phyloP scores from a whole-genome alignment of 2,888 invertebrate genomes.

The Pegoplata infirma region DNA sequence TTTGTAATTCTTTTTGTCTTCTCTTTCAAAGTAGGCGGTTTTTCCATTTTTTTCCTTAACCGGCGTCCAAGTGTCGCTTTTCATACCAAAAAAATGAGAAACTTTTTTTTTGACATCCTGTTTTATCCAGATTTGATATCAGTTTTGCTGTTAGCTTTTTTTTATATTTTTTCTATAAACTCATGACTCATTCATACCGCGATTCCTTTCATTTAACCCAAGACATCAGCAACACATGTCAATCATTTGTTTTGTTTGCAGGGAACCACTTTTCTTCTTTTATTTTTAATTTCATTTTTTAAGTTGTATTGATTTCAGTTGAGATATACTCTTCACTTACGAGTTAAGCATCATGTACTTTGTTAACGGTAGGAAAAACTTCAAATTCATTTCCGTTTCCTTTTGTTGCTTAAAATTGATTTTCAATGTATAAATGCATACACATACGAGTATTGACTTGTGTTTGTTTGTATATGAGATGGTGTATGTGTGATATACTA shows the following conservation, averaged over 20 bases:
- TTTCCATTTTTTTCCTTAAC: slow-evolving; percentile 48
- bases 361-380: slow-evolving; percentile 42
- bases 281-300: slow-evolving; percentile 7
- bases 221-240: slow-evolving; percentile 69
- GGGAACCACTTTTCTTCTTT: slow-evolving; percentile 41
- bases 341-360: slow-evolving; percentile 35
- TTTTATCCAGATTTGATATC: slow-evolving; percentile 45
- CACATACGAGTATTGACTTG: too few species aligned
- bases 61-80: slow-evolving; percentile 64
- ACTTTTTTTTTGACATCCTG: slow-evolving; percentile 40
- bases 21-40: slow-evolving; percentile 65
- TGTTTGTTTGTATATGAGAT: background rate
- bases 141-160: slow-evolving; percentile 29
- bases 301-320: slow-evolving; percentile 34
- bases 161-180: slow-evolving; percentile 12
- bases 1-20: too few species aligned
- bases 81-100: slow-evolving; percentile 51
- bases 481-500: slow-evolving; percentile 21
- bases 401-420: slow-evolving; percentile 47
- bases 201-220: slow-evolving; percentile 2
- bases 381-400: slow-evolving; percentile 63
- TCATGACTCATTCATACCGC: slow-evolving; percentile 45
- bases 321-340: slow-evolving; percentile 51
- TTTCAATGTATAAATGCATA: slow-evolving; percentile 32
- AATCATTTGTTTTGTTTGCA: slow-evolving; percentile 71